These are phyloP conservation scores for Holcopasites calliopsidis DNA, from an alignment of 1,140 invertebrate species.

Conservation along the genomic window DNA sequence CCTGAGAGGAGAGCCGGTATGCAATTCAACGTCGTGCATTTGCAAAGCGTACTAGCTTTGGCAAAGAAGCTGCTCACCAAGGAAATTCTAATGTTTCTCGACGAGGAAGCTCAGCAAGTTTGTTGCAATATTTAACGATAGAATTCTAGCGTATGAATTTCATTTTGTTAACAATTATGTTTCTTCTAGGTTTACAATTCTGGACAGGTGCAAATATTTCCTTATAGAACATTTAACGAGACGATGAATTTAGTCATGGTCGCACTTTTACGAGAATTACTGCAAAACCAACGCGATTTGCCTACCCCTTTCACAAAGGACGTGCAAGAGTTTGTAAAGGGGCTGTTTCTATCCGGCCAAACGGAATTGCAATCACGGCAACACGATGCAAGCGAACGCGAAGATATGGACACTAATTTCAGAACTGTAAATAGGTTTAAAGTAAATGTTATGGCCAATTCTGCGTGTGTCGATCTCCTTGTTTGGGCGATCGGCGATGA, in stretches of 20 bases:
- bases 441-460: constrained; percentile 97
- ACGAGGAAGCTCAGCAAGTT: constrained; percentile 91
- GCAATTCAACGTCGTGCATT: constrained; percentile 87
- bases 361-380: constrained; percentile 93
- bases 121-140: constrained; percentile 3
- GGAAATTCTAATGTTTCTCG: constrained; percentile 89
- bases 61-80: constrained; percentile 95
- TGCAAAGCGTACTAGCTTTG: constrained; percentile 88
- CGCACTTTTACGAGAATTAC: constrained; percentile 92
- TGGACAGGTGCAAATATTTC: constrained; percentile 85
- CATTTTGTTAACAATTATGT: neutral
- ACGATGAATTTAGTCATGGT: constrained; percentile 96
- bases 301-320: constrained; percentile 95
- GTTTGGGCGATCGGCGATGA: constrained; percentile 99
- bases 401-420: constrained; percentile 88
- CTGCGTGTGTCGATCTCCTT: constrained; percentile 97
- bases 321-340: constrained; percentile 93
- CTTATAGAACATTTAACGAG: constrained; percentile 96
- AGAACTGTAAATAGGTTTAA: constrained; percentile 94
- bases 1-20: constrained; percentile 83
- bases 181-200: constrained; percentile 71
- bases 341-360: constrained; percentile 94
- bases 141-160: constrained; percentile 9
- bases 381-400: constrained; percentile 90
- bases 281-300: constrained; percentile 94